Percentiles rank a stretch among this genome's conserved stretches.
These are phyloP conservation scores for Philonicus albiceps DNA, from an alignment of 2,888 invertebrate species.

Conservation along the genomic window DNA sequence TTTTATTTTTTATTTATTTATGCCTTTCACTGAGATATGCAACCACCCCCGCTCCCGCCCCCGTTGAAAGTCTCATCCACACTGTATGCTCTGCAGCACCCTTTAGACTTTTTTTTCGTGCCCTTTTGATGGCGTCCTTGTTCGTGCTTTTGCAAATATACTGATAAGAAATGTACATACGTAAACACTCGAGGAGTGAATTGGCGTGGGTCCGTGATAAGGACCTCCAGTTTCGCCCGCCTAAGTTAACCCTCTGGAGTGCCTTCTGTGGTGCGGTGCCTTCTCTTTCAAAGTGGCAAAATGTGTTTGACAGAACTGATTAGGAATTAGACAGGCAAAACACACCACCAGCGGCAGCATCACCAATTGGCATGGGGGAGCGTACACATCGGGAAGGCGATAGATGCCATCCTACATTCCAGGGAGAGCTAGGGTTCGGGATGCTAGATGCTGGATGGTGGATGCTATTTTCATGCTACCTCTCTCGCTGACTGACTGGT, in stretches of 20 bases:
- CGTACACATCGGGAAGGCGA: not conserved
- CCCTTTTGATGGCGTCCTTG: conserved; percentile 28
- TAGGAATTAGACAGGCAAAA: conserved; percentile 46
- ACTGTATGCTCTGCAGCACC: not conserved
- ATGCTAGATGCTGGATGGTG: not conserved
- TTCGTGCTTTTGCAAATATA: conserved; percentile 36
- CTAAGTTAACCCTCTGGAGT: not conserved
- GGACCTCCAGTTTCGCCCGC: not conserved
- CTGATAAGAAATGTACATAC: conserved; percentile 40
- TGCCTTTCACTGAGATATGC: not conserved
- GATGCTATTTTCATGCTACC: conserved; percentile 4
- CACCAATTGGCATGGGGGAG: not conserved
- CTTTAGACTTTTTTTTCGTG: conserved; percentile 37
- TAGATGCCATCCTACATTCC: not conserved
- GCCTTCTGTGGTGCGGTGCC: not conserved
- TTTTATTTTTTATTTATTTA: not conserved
- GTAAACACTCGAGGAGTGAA: conserved; percentile 28
- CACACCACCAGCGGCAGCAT: not conserved
- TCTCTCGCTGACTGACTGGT: not conserved
- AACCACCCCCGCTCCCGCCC: not conserved
- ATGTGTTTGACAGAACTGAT: conserved; percentile 46
- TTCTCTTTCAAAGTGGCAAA: conserved; percentile 28
- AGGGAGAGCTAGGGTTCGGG: not conserved
- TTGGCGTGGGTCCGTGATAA: not conserved
- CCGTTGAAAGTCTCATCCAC: not conserved